Evolutionary conservation across 2,797 vertebrate species (phyloP).

Genomic region (Rhodeus uyekii): DNA sequence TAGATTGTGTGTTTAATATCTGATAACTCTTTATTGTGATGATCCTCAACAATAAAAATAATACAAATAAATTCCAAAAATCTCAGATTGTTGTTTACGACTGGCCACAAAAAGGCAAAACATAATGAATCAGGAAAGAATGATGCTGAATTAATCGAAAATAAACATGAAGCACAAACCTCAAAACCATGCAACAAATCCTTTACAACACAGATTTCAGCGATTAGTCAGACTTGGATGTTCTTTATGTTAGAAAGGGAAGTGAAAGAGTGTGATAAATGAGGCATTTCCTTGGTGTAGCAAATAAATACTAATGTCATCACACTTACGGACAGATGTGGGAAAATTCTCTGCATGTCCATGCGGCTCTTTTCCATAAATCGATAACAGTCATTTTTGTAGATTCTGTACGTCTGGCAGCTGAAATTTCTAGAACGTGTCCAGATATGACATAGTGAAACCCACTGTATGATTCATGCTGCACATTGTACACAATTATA

Average conservation of each 20-base stretch:
- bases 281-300: constrained; percentile 67
- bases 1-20: no score
- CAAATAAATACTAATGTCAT: constrained; percentile 64
- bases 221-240: constrained; percentile 25
- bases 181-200: background rate
- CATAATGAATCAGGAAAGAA: background rate
- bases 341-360: constrained; percentile 72
- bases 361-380: constrained; percentile 29
- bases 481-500: background rate
- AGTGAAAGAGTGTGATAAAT: constrained; percentile 72
- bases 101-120: background rate
- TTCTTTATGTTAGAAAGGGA: constrained; percentile 66
- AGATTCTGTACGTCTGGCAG: background rate
- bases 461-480: background rate
- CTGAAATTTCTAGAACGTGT: background rate
- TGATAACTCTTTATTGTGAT: no score
- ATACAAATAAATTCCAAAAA: background rate
- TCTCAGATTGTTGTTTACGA: background rate
- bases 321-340: constrained; percentile 74
- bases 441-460: constrained; percentile 22
- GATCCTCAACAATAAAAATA: no score
- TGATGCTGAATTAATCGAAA: background rate
- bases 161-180: background rate
- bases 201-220: constrained; percentile 6
- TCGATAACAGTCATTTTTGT: background rate